Percentiles rank a stretch among this genome's conserved stretches.
phyloP scores from a whole-genome alignment of 2,888 invertebrate genomes.

The Eurytoma californica region DNA sequence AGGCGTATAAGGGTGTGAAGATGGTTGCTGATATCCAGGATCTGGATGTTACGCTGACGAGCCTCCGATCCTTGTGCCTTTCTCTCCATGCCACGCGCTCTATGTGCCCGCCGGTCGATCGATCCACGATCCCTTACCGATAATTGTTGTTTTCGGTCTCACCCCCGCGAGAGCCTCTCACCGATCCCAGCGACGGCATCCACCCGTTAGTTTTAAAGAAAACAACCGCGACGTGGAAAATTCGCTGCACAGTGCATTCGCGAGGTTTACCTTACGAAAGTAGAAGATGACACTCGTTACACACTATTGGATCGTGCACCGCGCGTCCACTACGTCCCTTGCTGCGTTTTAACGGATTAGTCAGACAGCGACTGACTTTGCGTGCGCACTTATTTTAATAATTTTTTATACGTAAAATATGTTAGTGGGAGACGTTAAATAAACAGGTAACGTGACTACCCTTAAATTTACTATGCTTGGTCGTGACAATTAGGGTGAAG shows the following conservation, averaged over 20 bases:
- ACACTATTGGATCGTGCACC: not conserved
- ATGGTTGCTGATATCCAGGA: conserved; percentile 33
- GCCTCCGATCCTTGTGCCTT: not conserved
- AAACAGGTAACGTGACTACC: too few species aligned
- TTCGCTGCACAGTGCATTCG: too few species aligned
- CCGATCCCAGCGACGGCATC: not conserved
- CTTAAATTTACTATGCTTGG: too few species aligned
- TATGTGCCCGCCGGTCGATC: conserved; percentile 10
- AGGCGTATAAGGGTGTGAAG: conserved; percentile 15
- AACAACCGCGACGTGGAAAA: too few species aligned
- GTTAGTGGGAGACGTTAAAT: too few species aligned
- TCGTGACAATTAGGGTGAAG: too few species aligned
- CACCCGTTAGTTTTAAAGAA: too few species aligned
- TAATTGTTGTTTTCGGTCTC: conserved; percentile 17
- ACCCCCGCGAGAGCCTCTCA: not conserved
- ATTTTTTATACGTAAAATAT: too few species aligned
- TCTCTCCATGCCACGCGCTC: conserved; percentile 25
- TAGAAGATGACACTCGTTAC: not conserved
- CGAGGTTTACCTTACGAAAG: too few species aligned
- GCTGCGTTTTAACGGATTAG: too few species aligned
- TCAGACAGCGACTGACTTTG: not conserved
- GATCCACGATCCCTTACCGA: not conserved
- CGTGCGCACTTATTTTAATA: conserved; percentile 3
- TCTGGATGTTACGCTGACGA: conserved; percentile 4
- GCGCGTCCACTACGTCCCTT: not conserved